phyloP scores from a whole-genome alignment of 2,797 vertebrate species.

The Tapirus indicus region DNA sequence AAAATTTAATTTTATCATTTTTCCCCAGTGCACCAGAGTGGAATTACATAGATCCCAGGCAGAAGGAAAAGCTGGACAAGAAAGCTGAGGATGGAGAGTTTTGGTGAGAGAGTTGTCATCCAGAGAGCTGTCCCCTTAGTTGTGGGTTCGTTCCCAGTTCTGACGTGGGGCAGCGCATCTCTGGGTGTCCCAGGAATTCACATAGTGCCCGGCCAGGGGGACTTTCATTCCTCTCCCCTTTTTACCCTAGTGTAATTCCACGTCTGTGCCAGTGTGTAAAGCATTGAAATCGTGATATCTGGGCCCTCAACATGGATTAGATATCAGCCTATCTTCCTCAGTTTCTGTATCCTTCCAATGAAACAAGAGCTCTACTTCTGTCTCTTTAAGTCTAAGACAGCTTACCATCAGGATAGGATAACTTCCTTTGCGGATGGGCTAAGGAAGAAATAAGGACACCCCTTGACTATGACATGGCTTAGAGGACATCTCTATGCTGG shows the following conservation, averaged over 20 bases:
- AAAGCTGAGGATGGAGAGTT: slow-evolving; percentile 95
- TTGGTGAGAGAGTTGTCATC: slow-evolving; percentile 88
- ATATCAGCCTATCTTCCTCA: not conserved
- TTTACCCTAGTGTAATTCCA: too few species aligned
- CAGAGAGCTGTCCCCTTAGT: not conserved
- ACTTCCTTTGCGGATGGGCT: not conserved
- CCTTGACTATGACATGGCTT: rapidly evolving
- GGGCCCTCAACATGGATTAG: not conserved
- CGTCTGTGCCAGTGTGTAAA: not conserved
- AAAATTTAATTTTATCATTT: too few species aligned
- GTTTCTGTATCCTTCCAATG: not conserved
- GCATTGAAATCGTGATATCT: too few species aligned
- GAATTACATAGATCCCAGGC: slow-evolving; percentile 88
- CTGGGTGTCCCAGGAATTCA: not conserved
- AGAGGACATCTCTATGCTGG: not conserved
- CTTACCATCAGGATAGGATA: too few species aligned
- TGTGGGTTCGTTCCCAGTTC: not conserved
- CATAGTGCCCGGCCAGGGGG: rapidly evolving
- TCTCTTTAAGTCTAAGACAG: not conserved
- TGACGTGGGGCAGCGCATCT: not conserved
- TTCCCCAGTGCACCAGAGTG: slow-evolving; percentile 90
- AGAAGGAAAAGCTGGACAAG: slow-evolving; percentile 84
- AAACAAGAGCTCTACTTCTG: not conserved
- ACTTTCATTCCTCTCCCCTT: not conserved
- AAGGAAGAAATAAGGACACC: not conserved